Percentiles rank a stretch among this genome's conserved stretches.
Conservation (phyloP, 35 echinoderm and acorn worm species). For the Heliocidaris tuberculata region DNA sequence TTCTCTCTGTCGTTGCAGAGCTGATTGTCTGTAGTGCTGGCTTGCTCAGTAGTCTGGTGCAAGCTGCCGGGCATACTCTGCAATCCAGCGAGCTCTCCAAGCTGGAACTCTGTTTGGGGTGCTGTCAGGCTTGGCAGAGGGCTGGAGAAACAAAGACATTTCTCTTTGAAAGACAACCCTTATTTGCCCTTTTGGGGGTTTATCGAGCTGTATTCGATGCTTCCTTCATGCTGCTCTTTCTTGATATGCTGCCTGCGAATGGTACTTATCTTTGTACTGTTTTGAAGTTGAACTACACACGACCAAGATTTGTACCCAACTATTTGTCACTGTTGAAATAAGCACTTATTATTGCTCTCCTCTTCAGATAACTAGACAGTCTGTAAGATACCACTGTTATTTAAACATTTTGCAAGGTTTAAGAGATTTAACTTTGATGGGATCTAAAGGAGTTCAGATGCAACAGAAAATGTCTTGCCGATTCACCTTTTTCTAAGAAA, state of each 20-base stretch:
- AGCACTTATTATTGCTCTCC: neutral
- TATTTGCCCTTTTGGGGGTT: neutral
- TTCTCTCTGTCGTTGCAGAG: neutral
- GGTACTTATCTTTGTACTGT: neutral
- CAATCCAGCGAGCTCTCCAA: neutral
- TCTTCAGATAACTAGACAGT: neutral
- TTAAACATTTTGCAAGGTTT: neutral
- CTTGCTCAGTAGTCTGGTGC: neutral
- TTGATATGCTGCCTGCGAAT: neutral
- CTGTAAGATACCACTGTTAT: neutral
- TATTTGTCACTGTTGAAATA: neutral
- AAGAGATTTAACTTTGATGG: neutral
- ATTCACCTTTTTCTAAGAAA: neutral
- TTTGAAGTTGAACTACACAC: neutral
- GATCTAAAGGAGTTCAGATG: neutral
- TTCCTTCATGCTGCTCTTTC: neutral
- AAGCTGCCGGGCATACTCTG: neutral
- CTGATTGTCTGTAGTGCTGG: neutral
- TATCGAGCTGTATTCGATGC: too few species aligned
- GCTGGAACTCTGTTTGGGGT: neutral
- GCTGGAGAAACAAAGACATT: neutral
- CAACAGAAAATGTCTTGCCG: neutral
- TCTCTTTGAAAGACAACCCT: neutral
- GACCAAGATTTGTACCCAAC: neutral
- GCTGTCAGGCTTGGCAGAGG: neutral